A percentile compares a stretch with the other conserved stretches of the same genome.
phyloP scores from a whole-genome alignment of 2,888 invertebrate species.

The Drosophila neoperkinsi region DNA sequence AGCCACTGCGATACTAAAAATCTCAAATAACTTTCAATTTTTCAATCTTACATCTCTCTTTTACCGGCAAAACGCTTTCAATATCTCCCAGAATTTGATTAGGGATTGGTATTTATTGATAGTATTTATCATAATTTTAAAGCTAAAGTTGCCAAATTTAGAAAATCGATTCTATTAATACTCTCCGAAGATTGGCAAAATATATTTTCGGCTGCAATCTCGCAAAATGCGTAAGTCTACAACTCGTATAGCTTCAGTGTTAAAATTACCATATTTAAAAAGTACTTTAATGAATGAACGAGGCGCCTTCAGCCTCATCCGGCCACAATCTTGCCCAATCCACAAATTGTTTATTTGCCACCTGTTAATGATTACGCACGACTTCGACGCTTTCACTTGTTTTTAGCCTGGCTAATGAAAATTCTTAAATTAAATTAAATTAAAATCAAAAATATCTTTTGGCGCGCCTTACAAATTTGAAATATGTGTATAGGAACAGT shows the following conservation, averaged over 20 bases:
- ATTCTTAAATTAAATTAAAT: not conserved
- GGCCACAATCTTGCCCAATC: not conserved
- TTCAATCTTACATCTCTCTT: no score
- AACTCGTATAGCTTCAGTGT: not conserved
- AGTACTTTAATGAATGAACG: not conserved
- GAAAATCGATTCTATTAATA: not conserved
- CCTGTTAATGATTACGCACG: not conserved
- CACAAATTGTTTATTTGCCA: not conserved
- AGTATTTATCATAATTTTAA: not conserved
- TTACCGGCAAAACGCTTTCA: not conserved
- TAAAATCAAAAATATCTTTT: not conserved
- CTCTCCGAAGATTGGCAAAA: not conserved
- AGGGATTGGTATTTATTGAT: not conserved
- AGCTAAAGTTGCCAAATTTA: not conserved
- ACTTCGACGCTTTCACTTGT: not conserved
- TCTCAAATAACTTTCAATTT: not conserved
- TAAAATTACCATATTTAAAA: not conserved
- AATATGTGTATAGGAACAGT: not conserved
- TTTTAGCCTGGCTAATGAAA: not conserved
- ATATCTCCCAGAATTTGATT: not conserved
- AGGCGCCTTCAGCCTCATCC: not conserved
- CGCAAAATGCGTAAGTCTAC: not conserved
- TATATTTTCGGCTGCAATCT: not conserved
- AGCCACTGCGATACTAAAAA: no score
- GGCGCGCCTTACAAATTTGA: not conserved